Percentiles rank a stretch among this genome's conserved stretches.
These are phyloP conservation scores for Endomychus coccineus DNA, from an alignment of 2,888 invertebrate species.

Conservation along the genomic window DNA sequence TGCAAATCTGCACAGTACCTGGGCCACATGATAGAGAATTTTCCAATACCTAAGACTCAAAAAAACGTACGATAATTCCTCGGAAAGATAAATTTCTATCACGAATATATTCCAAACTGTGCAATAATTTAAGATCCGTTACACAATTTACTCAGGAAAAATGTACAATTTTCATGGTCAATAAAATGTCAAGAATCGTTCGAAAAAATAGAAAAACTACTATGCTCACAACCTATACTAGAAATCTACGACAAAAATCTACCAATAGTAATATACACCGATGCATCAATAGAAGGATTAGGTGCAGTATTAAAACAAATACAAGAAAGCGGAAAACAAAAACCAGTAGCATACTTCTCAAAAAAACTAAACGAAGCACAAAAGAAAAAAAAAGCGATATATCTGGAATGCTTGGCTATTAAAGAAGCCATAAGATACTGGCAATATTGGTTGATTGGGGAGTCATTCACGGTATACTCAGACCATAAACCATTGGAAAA, in stretches of 20 bases:
- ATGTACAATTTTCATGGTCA: constrained; percentile 1
- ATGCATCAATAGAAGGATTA: constrained; percentile 23
- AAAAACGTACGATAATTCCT: constrained; percentile 18
- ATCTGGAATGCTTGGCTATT: constrained; percentile 24
- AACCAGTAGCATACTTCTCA: constrained; percentile 18
- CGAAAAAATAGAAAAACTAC: constrained; percentile 2
- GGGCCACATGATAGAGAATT: constrained; percentile 15
- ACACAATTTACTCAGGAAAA: constrained; percentile 9
- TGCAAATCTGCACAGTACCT: constrained; percentile 16
- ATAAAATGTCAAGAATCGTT: constrained; percentile 3
- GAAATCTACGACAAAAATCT: constrained; percentile 18
- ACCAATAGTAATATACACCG: constrained; percentile 18
- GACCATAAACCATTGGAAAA: constrained; percentile 15
- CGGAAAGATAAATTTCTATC: constrained; percentile 17
- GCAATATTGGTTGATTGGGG: constrained; percentile 24
- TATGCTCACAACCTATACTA: constrained; percentile 11
- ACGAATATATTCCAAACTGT: constrained; percentile 15
- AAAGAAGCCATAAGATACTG: constrained; percentile 25
- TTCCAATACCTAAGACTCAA: constrained; percentile 14
- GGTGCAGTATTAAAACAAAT: constrained; percentile 24
- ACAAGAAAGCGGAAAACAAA: constrained; percentile 16
- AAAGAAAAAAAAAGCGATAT: constrained; percentile 22
- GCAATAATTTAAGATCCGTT: constrained; percentile 13
- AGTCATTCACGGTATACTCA: constrained; percentile 17
- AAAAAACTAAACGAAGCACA: constrained; percentile 24